Evolutionary conservation across 2,113 vertebrate genomes (phyloP).

Genomic region (Sinosuthora webbiana): DNA sequence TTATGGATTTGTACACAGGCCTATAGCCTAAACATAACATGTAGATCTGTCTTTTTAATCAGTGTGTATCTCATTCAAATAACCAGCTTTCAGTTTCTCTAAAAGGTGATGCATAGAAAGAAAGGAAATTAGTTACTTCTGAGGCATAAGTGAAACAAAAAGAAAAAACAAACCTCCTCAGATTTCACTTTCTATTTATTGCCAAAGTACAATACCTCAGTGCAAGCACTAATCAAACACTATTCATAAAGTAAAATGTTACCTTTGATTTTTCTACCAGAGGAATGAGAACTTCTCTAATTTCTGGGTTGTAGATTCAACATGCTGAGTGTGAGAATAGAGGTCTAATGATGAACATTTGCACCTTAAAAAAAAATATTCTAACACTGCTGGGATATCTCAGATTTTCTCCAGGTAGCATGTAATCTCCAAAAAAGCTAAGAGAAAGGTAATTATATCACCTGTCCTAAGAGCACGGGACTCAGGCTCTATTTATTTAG

Average conservation of each 20-base stretch:
- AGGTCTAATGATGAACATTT: background rate
- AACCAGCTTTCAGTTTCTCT: background rate
- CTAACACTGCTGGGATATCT: background rate
- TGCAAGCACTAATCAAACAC: background rate
- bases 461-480: background rate
- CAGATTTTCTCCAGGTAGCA: background rate
- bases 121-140: background rate
- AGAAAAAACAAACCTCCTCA: background rate
- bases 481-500: background rate
- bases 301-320: background rate
- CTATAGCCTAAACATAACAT: background rate
- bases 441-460: background rate
- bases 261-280: background rate
- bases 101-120: background rate
- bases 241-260: background rate
- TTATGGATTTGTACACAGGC: accelerated
- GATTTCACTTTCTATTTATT: background rate
- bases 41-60: background rate
- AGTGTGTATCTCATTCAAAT: background rate
- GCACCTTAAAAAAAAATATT: background rate
- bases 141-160: background rate
- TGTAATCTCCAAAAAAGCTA: background rate
- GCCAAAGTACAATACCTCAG: background rate
- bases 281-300: background rate
- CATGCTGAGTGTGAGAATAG: background rate